These are phyloP conservation scores for Drosophila pseudoananassae DNA, from an alignment of 1,140 invertebrate genomes.

Conservation along the genomic window DNA sequence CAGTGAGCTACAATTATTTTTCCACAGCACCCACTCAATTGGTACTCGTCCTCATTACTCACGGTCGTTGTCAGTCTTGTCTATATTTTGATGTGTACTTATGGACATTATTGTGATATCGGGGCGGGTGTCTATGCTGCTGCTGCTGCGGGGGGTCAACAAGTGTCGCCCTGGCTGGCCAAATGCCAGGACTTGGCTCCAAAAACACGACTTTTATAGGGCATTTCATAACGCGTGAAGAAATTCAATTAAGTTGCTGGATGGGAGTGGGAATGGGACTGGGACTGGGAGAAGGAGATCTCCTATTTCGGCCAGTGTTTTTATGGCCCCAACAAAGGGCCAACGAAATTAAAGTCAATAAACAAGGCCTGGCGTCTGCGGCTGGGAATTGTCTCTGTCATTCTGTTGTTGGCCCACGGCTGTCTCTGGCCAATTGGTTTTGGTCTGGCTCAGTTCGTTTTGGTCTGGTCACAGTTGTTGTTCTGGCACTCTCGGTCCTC, in stretches of 20 bases:
- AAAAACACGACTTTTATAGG: conserved; percentile 34
- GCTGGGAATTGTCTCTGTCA: conserved; percentile 42
- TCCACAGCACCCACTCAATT: conserved; percentile 35
- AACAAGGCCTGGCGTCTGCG: conserved; percentile 52
- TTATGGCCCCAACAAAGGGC: conserved; percentile 61
- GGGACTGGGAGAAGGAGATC: neutral
- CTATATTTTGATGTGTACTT: conserved; percentile 22
- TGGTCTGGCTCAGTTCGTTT: conserved; percentile 69
- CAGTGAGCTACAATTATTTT: conserved; percentile 32
- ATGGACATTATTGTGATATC: neutral
- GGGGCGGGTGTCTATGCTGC: neutral
- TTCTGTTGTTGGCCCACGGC: conserved; percentile 31
- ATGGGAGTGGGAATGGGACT: neutral
- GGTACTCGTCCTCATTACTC: conserved; percentile 39
- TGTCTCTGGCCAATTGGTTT: conserved; percentile 63
- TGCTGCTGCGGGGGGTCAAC: conserved; percentile 39
- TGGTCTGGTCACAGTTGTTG: conserved; percentile 77
- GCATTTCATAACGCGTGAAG: conserved; percentile 76
- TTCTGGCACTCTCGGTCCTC: conserved; percentile 22
- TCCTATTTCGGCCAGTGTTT: conserved; percentile 46
- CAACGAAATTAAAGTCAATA: conserved; percentile 79
- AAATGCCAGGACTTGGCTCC: conserved; percentile 30
- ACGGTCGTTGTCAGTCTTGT: conserved; percentile 28
- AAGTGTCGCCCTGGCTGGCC: conserved; percentile 40
- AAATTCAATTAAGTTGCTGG: conserved; percentile 73